phyloP scores from a whole-genome alignment of 2,888 invertebrate species.

The Cataglyphis albicans region DNA sequence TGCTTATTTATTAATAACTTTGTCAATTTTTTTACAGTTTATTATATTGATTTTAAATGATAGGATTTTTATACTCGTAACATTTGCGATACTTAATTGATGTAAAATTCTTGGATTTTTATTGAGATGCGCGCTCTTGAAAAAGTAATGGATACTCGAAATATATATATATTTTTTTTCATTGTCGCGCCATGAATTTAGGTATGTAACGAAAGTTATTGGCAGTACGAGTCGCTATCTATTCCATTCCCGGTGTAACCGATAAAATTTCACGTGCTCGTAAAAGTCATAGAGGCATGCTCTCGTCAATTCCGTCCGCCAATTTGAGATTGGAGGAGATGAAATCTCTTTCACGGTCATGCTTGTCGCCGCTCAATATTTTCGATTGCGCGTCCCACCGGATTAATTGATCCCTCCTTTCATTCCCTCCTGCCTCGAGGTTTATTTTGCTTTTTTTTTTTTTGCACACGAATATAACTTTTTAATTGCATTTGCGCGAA shows the following conservation, averaged over 20 bases:
- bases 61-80: background rate
- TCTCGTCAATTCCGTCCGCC: conserved; percentile 53
- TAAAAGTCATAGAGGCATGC: conserved; percentile 49
- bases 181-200: conserved; percentile 26
- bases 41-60: background rate
- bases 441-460: conserved; percentile 22
- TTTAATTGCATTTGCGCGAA: background rate
- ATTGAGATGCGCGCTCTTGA: background rate
- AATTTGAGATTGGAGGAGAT: conserved; percentile 53
- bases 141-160: conserved; percentile 21
- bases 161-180: conserved; percentile 17
- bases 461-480: conserved; percentile 5
- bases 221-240: background rate
- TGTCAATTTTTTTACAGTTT: background rate
- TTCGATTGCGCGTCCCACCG: conserved; percentile 17
- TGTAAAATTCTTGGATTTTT: conserved; percentile 5
- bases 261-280: conserved; percentile 36
- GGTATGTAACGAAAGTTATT: conserved; percentile 5
- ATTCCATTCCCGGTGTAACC: conserved; percentile 24
- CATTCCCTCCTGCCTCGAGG: background rate
- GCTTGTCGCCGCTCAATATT: conserved; percentile 38
- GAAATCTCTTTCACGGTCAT: conserved; percentile 41
- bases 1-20: background rate
- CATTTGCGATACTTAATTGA: background rate
- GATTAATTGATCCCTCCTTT: conserved; percentile 34